A percentile compares a stretch with the other conserved stretches of the same genome.
phyloP scores from a whole-genome alignment of 2,113 vertebrate species.

The Lepidothrix coronata region DNA sequence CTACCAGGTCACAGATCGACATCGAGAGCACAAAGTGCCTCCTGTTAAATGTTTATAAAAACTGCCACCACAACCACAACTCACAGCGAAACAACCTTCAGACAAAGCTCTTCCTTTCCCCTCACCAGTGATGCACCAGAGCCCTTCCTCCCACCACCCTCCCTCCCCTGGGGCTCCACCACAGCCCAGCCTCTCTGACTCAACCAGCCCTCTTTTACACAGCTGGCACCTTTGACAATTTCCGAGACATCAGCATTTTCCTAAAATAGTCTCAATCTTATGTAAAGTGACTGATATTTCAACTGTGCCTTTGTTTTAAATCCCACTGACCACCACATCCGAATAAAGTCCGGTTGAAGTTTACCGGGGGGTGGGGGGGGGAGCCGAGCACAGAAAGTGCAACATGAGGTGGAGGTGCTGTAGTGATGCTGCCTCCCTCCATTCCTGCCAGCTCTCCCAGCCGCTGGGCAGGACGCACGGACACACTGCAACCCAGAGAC shows the following conservation, averaged over 20 bases:
- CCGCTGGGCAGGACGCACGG: fast-evolving
- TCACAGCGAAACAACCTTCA: fast-evolving
- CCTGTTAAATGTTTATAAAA: not conserved
- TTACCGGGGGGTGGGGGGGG: fast-evolving
- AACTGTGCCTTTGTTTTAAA: not conserved
- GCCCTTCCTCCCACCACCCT: not conserved
- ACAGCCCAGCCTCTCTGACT: not conserved
- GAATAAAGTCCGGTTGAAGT: fast-evolving
- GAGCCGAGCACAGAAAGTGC: not conserved
- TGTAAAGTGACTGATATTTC: fast-evolving
- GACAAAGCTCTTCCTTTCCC: not conserved
- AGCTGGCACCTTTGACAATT: not conserved
- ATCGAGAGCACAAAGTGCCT: fast-evolving
- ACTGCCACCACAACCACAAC: not conserved
- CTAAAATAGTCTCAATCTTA: not conserved
- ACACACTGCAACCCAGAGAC: not conserved
- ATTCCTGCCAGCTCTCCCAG: not conserved
- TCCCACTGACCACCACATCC: not conserved
- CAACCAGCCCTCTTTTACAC: not conserved
- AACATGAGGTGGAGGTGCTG: not conserved
- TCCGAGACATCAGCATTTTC: not conserved
- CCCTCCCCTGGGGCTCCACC: not conserved
- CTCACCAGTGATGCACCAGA: fast-evolving
- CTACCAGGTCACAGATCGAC: not conserved
- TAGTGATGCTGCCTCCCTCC: not conserved